A percentile compares a stretch with the other conserved stretches of the same genome.
Evolutionary conservation across 2,797 vertebrate genomes (phyloP).

Genomic region (Gobio occitaniae): DNA sequence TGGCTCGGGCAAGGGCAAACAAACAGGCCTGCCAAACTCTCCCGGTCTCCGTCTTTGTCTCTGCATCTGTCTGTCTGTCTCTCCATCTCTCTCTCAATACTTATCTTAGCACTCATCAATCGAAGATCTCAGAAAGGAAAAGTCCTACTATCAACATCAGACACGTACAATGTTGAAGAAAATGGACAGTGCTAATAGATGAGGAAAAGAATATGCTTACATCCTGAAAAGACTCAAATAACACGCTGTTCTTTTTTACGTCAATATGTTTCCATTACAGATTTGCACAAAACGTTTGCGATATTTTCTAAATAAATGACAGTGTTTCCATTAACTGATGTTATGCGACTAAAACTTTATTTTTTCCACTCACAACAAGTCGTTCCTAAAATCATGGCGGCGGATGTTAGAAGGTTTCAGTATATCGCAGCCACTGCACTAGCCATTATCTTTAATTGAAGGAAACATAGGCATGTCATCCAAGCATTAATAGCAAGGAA

Average conservation of each 20-base stretch:
- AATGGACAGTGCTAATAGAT: background rate
- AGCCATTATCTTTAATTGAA: too few species aligned
- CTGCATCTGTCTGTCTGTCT: constrained; percentile 33
- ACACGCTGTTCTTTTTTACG: constrained; percentile 14
- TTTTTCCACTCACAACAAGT: too few species aligned
- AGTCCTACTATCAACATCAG: constrained; percentile 18
- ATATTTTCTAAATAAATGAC: too few species aligned
- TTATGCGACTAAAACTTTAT: too few species aligned
- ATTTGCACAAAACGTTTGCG: too few species aligned
- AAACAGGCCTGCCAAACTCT: constrained; percentile 56
- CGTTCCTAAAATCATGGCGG: too few species aligned
- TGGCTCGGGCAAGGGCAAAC: constrained; percentile 56
- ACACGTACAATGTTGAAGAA: background rate
- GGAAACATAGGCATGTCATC: too few species aligned
- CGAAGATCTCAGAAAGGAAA: constrained; percentile 13
- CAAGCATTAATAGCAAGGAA: too few species aligned
- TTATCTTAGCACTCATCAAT: constrained; percentile 44
- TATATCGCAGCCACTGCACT: too few species aligned
- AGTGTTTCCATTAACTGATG: too few species aligned
- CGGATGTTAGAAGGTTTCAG: too few species aligned
- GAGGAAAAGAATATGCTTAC: background rate
- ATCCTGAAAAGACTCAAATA: background rate
- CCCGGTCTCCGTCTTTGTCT: constrained; percentile 35
- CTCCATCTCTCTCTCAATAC: background rate
- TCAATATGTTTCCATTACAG: background rate